Percentiles rank a stretch among this genome's conserved stretches.
Conservation (phyloP, 2,113 vertebrate genomes). For the Hemiscyllium ocellatum region DNA sequence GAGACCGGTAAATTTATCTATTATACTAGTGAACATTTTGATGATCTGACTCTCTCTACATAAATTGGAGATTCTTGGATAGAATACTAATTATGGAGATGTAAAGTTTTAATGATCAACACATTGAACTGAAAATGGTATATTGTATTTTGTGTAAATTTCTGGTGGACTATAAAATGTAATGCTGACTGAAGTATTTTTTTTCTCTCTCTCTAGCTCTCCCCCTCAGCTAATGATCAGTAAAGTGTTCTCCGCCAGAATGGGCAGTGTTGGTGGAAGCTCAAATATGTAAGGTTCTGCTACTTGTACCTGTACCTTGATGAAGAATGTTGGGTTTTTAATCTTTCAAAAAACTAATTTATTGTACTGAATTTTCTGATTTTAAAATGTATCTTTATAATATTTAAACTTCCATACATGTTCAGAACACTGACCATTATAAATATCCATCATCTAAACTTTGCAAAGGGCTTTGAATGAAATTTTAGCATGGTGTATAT, state of each 20-base stretch:
- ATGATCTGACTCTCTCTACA: neutral
- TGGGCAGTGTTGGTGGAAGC: conserved; percentile 72
- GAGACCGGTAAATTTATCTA: neutral
- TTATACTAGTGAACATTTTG: neutral
- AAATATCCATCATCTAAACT: neutral
- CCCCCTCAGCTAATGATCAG: conserved; percentile 83
- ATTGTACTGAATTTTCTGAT: neutral
- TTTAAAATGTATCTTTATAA: neutral
- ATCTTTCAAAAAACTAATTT: too few species aligned
- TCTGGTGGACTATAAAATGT: neutral
- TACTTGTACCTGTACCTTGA: neutral
- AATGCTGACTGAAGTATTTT: conserved; percentile 9
- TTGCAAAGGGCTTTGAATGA: neutral
- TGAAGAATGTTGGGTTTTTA: neutral
- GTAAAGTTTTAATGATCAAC: neutral
- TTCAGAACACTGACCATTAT: neutral
- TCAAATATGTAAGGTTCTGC: conserved; percentile 66
- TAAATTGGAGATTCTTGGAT: neutral
- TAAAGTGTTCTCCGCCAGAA: conserved; percentile 77
- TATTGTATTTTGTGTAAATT: neutral
- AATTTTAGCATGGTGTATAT: neutral
- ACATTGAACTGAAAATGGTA: neutral
- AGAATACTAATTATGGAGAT: neutral
- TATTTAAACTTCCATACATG: neutral
- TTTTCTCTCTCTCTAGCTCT: conserved; percentile 57